Percentiles rank a stretch among this genome's conserved stretches.
Evolutionary conservation across 2,888 invertebrate genomes (phyloP).

Genomic region (Harpalus rufipes): DNA sequence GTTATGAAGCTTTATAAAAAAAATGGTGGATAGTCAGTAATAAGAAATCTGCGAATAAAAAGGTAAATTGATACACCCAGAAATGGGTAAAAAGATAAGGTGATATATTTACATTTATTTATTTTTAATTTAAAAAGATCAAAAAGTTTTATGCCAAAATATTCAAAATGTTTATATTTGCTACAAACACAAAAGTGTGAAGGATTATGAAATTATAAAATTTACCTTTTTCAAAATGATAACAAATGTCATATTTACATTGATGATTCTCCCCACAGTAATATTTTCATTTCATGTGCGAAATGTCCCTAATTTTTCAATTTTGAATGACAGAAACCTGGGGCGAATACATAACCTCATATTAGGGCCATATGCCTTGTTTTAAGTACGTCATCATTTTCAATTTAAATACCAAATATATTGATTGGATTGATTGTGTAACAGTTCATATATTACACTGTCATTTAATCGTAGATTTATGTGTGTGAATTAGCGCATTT

Average conservation of each 20-base stretch:
- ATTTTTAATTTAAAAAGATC: no score
- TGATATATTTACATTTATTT: no score
- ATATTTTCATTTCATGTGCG: not conserved
- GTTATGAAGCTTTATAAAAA: no score
- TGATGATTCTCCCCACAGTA: not conserved
- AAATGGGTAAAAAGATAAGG: no score
- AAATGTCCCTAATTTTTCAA: not conserved
- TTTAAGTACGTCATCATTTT: not conserved
- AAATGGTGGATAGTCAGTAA: no score
- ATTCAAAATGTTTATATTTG: not conserved
- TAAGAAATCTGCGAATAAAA: no score
- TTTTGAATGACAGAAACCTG: not conserved
- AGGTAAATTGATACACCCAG: no score
- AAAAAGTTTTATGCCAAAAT: not conserved
- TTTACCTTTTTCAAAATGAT: no score
- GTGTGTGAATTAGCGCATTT: not conserved
- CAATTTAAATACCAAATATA: slow-evolving; percentile 1
- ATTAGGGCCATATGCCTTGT: not conserved
- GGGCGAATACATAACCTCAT: not conserved
- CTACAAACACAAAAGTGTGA: not conserved
- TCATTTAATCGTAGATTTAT: not conserved
- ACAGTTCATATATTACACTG: not conserved
- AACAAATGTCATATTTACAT: not conserved
- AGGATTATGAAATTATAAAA: no score
- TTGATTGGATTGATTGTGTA: not conserved